Evolutionary conservation across 2,888 invertebrate species (phyloP).

Genomic region (Galerucella pusilla): DNA sequence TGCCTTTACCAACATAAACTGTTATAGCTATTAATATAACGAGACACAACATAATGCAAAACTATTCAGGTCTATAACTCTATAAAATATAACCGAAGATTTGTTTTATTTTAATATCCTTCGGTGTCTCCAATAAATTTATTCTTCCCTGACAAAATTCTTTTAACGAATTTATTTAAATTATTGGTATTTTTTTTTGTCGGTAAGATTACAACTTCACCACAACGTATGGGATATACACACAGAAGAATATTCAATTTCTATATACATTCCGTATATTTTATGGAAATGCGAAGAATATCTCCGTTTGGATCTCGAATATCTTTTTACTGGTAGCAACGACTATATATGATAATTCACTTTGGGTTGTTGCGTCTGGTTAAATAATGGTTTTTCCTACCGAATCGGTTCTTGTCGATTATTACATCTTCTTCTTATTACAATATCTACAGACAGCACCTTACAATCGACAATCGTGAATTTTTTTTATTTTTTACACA

Average conservation of each 20-base stretch:
- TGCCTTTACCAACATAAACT: too few relatives aligned
- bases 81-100: slow-evolving; percentile 4
- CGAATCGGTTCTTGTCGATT: slow-evolving; percentile 23
- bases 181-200: slow-evolving; percentile 47
- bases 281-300: slow-evolving; percentile 51
- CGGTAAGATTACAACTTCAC: slow-evolving; percentile 38
- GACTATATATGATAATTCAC: slow-evolving; percentile 52
- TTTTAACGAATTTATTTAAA: slow-evolving; percentile 49
- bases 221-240: slow-evolving; percentile 26
- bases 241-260: slow-evolving; percentile 45
- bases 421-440: slow-evolving; percentile 17
- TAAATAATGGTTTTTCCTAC: slow-evolving; percentile 40
- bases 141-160: slow-evolving; percentile 46
- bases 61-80: slow-evolving; percentile 20
- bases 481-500: too few relatives aligned
- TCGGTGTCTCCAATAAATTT: slow-evolving; percentile 46
- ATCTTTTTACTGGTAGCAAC: slow-evolving; percentile 51
- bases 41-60: too few relatives aligned
- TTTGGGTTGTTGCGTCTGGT: slow-evolving; percentile 42
- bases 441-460: not conserved
- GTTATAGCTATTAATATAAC: too few relatives aligned
- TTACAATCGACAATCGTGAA: not conserved
- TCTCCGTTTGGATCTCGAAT: slow-evolving; percentile 44
- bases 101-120: slow-evolving; percentile 44
- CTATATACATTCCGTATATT: slow-evolving; percentile 46